Base-by-base conservation (phyloP, 1,140 invertebrate genomes). In the Pseudomyrmex gracilis region DNA sequence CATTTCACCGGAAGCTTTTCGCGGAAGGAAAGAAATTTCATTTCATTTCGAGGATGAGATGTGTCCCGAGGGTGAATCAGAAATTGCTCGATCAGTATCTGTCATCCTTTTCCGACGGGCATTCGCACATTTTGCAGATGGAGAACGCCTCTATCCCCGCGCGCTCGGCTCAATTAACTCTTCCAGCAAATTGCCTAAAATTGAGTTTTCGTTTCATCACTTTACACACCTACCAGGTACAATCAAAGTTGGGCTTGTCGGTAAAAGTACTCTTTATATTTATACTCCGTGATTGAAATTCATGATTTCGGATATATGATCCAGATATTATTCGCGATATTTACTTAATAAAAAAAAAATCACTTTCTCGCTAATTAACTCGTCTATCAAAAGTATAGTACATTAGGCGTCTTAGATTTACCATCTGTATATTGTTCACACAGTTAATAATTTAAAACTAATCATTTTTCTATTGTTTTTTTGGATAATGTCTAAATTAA, bases 21-120 rank as follows among this genome's bases (percentile, higher is more conserved):
- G 43, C 20, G 24, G 68, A 58, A 53, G 53, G 13, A 63, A 84
- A 84, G 85, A 84, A 80, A 87, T 87, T 87, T 13, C 82, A 60
- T 87, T 74, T 47, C 66, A 24, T 13, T n/a, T 15, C 0, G 15
- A 66, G 3, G 17, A 34, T 34, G 34, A 45, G 70, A 58, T 22
- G 68, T 43, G 20, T 12, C 51, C 15, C 43, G 57, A 9, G 10
- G 55, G 43, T 45, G 68, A 77, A 73, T 73, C 74, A 88, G 87
- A 83, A 83, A 88, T 88, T 88, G 58, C 68, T 85, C 86, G 63
- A 87, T 85, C 71, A 13, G 60, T 83, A 45, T 85, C 87, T 74
- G 73, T 83, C 34, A 61, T 83, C 86, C 73, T 83, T 85, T 88
- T 88, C 86, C 77, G 86, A 83, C 22, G 4, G 64, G 20, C 60